Conservation (phyloP, 2,113 vertebrate species). For the Plecotus auritus region DNA sequence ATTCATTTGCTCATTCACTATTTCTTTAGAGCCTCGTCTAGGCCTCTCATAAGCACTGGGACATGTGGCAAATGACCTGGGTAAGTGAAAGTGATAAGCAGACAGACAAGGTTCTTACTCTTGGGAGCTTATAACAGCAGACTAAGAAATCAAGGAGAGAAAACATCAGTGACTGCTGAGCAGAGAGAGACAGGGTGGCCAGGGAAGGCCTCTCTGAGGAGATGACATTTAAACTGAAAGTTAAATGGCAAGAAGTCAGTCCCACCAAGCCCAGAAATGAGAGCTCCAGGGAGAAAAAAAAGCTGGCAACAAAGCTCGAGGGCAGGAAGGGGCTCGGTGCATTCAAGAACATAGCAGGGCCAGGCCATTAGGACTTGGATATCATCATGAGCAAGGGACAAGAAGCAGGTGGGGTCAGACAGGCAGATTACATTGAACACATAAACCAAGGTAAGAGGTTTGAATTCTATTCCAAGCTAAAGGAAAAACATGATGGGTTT, state of each 20-base stretch:
- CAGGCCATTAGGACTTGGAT: not conserved
- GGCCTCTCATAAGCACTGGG: not conserved
- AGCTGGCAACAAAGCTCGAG: not conserved
- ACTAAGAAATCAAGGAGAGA: not conserved
- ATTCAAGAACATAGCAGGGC: not conserved
- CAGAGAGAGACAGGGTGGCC: no score
- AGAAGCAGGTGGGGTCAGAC: not conserved
- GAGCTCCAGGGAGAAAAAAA: not conserved
- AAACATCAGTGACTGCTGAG: not conserved
- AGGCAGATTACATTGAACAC: rapidly evolving
- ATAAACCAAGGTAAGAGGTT: not conserved
- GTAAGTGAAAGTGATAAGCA: no score
- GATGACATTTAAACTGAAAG: not conserved
- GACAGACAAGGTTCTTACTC: not conserved
- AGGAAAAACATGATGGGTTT: not conserved
- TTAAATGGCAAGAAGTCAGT: not conserved
- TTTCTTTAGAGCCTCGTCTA: not conserved
- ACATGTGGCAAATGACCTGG: not conserved
- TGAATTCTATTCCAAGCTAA: not conserved
- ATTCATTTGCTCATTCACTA: not conserved
- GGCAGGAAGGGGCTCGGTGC: not conserved
- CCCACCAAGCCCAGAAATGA: not conserved
- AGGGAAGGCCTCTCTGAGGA: not conserved
- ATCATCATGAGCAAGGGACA: rapidly evolving
- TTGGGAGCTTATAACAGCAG: not conserved